phyloP scores from a whole-genome alignment of 2,797 vertebrate genomes.

The Semaprochilodus insignis region DNA sequence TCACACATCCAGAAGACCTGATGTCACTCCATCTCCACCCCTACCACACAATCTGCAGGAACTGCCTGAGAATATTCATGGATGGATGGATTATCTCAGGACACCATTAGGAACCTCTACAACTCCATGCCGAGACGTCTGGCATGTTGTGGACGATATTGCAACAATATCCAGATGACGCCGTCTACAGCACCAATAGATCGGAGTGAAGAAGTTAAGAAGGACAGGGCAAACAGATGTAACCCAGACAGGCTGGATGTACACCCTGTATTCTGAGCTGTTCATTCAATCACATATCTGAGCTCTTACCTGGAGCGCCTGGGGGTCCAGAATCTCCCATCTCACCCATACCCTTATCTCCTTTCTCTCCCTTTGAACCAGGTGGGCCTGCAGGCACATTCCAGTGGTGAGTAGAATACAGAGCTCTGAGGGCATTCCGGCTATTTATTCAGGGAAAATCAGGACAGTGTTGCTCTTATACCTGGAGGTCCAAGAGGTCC shows the following conservation, averaged over 20 bases:
- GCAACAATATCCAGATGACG: background rate
- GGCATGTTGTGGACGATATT: too few species aligned
- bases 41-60: too few species aligned
- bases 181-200: background rate
- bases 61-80: too few species aligned
- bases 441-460: background rate
- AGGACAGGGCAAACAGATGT: background rate
- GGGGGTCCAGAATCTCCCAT: conserved; percentile 92
- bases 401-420: background rate
- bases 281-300: conserved; percentile 3
- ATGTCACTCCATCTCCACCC: too few species aligned
- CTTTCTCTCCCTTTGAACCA: conserved; percentile 88
- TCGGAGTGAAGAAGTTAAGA: background rate
- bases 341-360: conserved; percentile 88
- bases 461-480: conserved; percentile 61
- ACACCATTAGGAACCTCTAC: too few species aligned
- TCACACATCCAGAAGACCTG: too few species aligned
- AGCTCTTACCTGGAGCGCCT: conserved; percentile 86
- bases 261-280: background rate
- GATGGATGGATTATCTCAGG: too few species aligned
- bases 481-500: conserved; percentile 87
- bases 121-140: too few species aligned
- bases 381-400: conserved; percentile 79
- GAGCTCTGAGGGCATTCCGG: background rate
- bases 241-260: background rate